phyloP scores from a whole-genome alignment of 2,113 vertebrate species.

The Shinisaurus crocodilurus region DNA sequence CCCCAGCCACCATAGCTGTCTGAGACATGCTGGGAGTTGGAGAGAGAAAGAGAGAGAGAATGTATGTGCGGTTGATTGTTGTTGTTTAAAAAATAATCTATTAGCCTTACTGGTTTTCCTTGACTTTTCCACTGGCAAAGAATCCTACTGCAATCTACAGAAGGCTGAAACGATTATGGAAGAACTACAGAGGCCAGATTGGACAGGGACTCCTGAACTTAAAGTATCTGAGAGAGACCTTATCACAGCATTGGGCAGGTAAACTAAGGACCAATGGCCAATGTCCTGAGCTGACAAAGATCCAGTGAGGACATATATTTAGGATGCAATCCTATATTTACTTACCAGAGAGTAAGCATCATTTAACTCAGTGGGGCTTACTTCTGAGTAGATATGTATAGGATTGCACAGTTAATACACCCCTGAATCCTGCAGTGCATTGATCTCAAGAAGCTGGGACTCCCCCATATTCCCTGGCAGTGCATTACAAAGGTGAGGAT shows the following conservation, averaged over 20 bases:
- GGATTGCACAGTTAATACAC: background rate
- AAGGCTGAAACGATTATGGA: slow-evolving; percentile 60
- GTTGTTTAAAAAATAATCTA: background rate
- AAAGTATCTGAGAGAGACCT: slow-evolving; percentile 65
- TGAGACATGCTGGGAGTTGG: too few relatives aligned
- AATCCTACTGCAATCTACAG: slow-evolving; percentile 60
- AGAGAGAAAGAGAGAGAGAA: too few relatives aligned
- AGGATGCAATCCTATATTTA: background rate
- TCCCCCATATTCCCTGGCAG: background rate
- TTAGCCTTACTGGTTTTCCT: slow-evolving; percentile 27
- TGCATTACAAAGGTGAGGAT: background rate
- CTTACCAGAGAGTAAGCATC: background rate
- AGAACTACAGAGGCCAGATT: slow-evolving; percentile 51
- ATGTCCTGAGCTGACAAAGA: background rate
- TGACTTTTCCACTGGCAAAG: slow-evolving; percentile 62
- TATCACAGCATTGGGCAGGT: slow-evolving; percentile 64
- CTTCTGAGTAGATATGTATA: background rate
- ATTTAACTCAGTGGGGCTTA: background rate
- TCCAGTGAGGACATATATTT: background rate
- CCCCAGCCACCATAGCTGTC: too few relatives aligned
- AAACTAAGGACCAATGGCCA: slow-evolving; percentile 1
- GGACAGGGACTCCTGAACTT: background rate
- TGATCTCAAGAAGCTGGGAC: background rate
- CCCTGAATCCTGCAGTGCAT: background rate
- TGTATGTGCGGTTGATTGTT: background rate